A percentile compares a stretch with the other conserved stretches of the same genome.
Evolutionary conservation across 2,113 vertebrate species (phyloP).

Genomic region (Burhinus oedicnemus): DNA sequence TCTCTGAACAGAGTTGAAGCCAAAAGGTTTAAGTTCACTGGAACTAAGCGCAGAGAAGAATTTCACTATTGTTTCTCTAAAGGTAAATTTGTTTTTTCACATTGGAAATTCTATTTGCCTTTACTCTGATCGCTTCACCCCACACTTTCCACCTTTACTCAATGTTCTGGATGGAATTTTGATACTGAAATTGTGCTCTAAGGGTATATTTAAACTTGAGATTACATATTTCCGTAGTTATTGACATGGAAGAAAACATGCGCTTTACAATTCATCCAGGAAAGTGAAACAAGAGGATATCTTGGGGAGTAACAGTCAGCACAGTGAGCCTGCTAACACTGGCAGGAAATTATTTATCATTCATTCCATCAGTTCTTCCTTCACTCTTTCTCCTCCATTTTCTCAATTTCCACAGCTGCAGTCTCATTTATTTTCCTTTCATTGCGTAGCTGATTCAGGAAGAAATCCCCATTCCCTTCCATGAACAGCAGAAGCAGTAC

Average conservation of each 20-base stretch:
- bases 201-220: not conserved
- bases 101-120: not conserved
- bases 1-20: not conserved
- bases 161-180: not conserved
- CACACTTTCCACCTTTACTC: not conserved
- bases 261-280: not conserved
- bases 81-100: not conserved
- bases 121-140: not conserved
- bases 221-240: not conserved
- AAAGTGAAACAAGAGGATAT: not conserved
- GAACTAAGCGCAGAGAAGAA: not conserved
- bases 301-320: not conserved
- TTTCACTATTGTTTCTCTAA: not conserved
- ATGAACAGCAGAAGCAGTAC: not conserved
- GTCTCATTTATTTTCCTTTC: not conserved
- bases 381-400: not conserved
- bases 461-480: not conserved
- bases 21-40: not conserved
- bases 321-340: not conserved
- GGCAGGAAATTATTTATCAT: constrained; percentile 7
- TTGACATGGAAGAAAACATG: not conserved
- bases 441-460: not conserved
- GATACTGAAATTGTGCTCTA: not conserved
- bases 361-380: not conserved
- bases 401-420: not conserved